phyloP scores from a whole-genome alignment of 2,888 invertebrate genomes.

The Troilus luridus region DNA sequence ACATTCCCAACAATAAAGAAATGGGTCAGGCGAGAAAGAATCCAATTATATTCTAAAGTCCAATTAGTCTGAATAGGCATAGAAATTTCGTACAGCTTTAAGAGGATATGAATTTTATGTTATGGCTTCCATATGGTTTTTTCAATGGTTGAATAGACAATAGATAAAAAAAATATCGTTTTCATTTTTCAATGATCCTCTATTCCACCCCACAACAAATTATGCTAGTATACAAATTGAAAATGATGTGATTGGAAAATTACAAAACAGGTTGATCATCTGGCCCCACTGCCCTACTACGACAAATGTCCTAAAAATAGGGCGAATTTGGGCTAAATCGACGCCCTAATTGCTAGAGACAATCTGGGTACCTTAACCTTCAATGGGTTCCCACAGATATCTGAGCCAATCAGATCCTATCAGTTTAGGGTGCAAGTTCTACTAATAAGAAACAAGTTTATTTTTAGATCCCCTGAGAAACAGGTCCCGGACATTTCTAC shows the following conservation, averaged over 20 bases:
- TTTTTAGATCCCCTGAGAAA: slow-evolving; percentile 7
- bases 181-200: neutral
- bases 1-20: neutral
- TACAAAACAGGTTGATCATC: neutral
- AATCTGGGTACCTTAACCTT: neutral
- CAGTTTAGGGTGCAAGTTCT: neutral
- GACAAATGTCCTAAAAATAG: neutral
- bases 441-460: neutral
- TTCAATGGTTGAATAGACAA: neutral
- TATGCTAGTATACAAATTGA: neutral
- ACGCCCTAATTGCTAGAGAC: neutral
- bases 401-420: slow-evolving; percentile 2
- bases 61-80: neutral
- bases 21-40: neutral
- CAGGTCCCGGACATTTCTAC: neutral
- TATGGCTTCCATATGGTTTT: neutral
- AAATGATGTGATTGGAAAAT: neutral
- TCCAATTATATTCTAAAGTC: neutral
- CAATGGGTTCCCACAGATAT: slow-evolving; percentile 12
- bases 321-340: neutral
- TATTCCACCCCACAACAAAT: neutral
- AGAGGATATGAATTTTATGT: neutral
- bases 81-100: neutral
- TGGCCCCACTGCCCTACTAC: neutral
- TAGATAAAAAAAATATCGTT: neutral